Base-by-base conservation (phyloP, 1,140 invertebrate genomes). In the Aphaenogaster ashmeadi region DNA sequence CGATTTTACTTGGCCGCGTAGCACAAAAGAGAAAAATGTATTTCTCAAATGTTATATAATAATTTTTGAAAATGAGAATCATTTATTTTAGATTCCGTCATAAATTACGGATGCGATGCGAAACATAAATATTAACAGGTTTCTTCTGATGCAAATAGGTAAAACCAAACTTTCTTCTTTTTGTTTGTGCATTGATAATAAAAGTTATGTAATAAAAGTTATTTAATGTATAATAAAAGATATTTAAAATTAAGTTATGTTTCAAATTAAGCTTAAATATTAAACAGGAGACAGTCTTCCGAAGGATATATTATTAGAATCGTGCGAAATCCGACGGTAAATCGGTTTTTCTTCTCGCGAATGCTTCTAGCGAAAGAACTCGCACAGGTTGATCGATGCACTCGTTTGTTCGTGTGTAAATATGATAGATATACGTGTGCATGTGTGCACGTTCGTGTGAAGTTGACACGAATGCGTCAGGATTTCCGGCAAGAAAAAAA, bases 351-450 rank as follows among this genome's bases (percentile, higher is more conserved):
- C 27, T 60, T 77, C 15, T 56, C 11, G 11, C 41, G 27, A 75
- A 58, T 58, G n/a, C 36, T 75, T 56, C 58, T 75, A 58, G 18
- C n/a, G 8, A 75, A 8, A n/a, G 36, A 41, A 75, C 3, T 75
- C n/a, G 52, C 66, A 3, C 15, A 0, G n/a, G 27, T 11, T 36
- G 71, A 74, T 54, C 71, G 54, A 77, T 77, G 56, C 71, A 38
- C 9, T 38, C 5, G 71, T 8, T 52, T 54, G 33, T 50, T 74
- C 27, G 71, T 5, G 15, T 41, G 38, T 33, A 74, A 74, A 74
- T 44, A 75, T 21, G 41, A 36, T 56, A 56, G 21, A 41, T 44
- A 15, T 27, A 56, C 2, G 27, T 27, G 27, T 27, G 27, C 27
- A 7, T 8, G 18, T 27, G 41, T 44, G 38, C 38, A 18, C 41